Conservation (phyloP, 2,797 vertebrate species). For the Dipus sagitta region DNA sequence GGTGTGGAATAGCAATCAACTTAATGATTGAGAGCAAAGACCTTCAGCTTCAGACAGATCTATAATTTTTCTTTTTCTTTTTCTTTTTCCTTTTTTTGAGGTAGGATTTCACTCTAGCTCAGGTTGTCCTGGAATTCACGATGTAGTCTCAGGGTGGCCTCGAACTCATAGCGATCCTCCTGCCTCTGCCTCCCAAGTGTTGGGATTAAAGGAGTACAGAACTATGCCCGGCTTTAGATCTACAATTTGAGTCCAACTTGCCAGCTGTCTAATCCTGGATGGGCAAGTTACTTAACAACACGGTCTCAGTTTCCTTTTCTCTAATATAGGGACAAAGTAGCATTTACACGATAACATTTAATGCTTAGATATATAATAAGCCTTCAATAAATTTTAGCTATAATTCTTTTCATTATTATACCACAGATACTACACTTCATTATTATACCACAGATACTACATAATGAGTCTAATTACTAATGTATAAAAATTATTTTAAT, state of each 20-base stretch:
- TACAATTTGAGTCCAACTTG: neutral
- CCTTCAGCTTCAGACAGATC: neutral
- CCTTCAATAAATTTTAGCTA: conserved; percentile 45
- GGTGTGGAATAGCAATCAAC: neutral
- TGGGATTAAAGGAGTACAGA: too few relatives aligned
- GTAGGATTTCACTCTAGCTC: too few relatives aligned
- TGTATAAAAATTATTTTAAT: neutral
- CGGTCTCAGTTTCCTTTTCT: conserved; percentile 46
- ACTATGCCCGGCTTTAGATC: too few relatives aligned
- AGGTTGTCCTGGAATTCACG: too few relatives aligned
- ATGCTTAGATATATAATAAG: conserved; percentile 24
- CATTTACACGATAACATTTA: conserved; percentile 48
- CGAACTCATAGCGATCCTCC: too few relatives aligned
- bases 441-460: conserved; percentile 8
- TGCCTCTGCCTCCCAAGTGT: too few relatives aligned
- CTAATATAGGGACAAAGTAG: conserved; percentile 11
- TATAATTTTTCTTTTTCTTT: neutral
- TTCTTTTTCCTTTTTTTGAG: too few relatives aligned
- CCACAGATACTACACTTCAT: neutral
- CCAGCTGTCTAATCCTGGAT: neutral
- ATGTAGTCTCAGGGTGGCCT: too few relatives aligned
- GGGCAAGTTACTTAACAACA: conserved; percentile 12
- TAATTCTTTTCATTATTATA: conserved; percentile 54
- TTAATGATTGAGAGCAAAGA: conserved; percentile 11
- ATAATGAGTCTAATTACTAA: conserved; percentile 43